phyloP scores from a whole-genome alignment of 1,140 invertebrate genomes.

The Trialeurodes vaporariorum region DNA sequence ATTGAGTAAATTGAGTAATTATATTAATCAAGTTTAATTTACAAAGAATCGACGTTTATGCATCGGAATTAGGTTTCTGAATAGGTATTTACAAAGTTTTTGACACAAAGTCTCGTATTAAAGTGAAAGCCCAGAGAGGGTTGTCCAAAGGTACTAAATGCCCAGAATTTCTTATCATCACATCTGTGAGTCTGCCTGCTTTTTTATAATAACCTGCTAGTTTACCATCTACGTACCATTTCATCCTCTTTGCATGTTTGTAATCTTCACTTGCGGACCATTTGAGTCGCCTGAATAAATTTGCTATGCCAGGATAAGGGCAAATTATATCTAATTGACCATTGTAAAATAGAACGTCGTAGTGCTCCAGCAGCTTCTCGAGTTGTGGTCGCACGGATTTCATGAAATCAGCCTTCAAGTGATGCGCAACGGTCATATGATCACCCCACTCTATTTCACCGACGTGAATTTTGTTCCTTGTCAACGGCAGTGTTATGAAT shows the following conservation, averaged over 20 bases:
- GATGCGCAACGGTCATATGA: slow-evolving; percentile 34
- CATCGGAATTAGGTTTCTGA: too few species aligned
- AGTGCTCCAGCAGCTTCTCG: slow-evolving; percentile 45
- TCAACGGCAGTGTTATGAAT: background rate
- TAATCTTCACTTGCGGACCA: slow-evolving; percentile 36
- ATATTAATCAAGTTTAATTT: too few species aligned
- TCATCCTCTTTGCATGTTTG: slow-evolving; percentile 26
- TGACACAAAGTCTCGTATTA: background rate
- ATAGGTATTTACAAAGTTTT: background rate
- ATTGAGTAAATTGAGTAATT: too few species aligned
- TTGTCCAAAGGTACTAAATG: slow-evolving; percentile 55
- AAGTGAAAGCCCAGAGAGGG: slow-evolving; percentile 31
- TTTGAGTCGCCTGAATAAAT: slow-evolving; percentile 44
- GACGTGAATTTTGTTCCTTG: background rate
- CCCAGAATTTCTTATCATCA: slow-evolving; percentile 48
- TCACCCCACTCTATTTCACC: background rate
- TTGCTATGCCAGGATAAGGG: slow-evolving; percentile 61
- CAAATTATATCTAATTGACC: slow-evolving; percentile 81
- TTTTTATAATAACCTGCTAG: slow-evolving; percentile 47
- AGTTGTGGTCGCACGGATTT: slow-evolving; percentile 66
- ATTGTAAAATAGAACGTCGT: slow-evolving; percentile 62
- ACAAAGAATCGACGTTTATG: too few species aligned
- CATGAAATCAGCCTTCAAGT: slow-evolving; percentile 58
- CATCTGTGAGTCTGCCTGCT: slow-evolving; percentile 46
- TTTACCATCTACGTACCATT: slow-evolving; percentile 20